Evolutionary conservation across 2,113 vertebrate genomes (phyloP).

Genomic region (Argyrosomus japonicus): DNA sequence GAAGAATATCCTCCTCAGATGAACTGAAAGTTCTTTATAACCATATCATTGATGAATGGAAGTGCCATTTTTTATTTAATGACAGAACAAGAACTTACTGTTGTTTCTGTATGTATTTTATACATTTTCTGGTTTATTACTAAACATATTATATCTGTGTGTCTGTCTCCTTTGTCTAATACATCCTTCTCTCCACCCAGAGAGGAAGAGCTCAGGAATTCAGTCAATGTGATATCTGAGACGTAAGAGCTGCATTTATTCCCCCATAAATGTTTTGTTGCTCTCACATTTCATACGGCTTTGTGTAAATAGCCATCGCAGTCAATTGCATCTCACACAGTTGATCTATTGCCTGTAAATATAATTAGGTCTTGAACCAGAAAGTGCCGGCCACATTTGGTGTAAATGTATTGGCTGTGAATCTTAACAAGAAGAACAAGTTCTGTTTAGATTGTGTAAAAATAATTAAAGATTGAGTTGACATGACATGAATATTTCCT

Average conservation of each 20-base stretch:
- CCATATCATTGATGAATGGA: neutral
- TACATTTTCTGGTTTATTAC: neutral
- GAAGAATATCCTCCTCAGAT: neutral
- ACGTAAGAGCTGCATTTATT: constrained; percentile 72
- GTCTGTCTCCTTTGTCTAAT: constrained; percentile 11
- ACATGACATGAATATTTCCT: too few species aligned
- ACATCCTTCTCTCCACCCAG: constrained; percentile 64
- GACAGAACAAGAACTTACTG: neutral
- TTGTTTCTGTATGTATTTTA: neutral
- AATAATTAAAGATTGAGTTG: neutral
- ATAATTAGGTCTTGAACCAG: constrained; percentile 2
- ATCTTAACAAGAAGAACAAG: neutral
- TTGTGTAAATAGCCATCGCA: neutral
- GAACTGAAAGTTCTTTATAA: neutral
- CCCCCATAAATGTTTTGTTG: neutral
- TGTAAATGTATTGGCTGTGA: neutral
- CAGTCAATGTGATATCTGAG: constrained; percentile 76
- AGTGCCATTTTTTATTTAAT: neutral
- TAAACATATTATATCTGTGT: neutral
- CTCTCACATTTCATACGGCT: neutral
- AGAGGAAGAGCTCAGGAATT: constrained; percentile 78
- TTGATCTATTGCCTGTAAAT: neutral
- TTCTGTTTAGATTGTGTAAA: neutral
- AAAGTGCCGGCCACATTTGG: neutral
- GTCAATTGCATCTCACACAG: neutral